Percentiles rank a stretch among this genome's conserved stretches.
Evolutionary conservation across 2,113 vertebrate species (phyloP).

Genomic region (Hydropotes inermis): DNA sequence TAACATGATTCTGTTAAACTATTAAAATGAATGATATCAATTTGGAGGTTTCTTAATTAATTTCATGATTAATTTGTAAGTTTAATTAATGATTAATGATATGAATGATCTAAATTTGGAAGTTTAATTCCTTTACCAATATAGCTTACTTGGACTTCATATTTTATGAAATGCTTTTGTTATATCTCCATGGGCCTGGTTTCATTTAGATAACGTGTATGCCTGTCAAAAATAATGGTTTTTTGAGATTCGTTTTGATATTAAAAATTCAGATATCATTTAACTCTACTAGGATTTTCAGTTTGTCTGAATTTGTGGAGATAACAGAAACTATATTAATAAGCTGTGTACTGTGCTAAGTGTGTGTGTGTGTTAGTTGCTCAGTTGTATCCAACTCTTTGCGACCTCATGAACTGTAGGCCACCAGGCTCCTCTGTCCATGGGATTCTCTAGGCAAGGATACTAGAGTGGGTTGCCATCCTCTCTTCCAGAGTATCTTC

Average conservation of each 20-base stretch:
- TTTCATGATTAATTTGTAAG: neutral
- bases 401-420: neutral
- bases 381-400: neutral
- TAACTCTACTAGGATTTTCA: conserved; percentile 16
- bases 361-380: neutral
- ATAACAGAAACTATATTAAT: conserved; percentile 11
- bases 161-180: conserved; percentile 8
- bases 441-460: neutral
- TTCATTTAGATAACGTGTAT: neutral
- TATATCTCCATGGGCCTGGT: neutral
- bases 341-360: neutral
- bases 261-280: neutral
- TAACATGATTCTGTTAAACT: neutral
- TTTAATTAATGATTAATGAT: neutral
- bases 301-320: neutral
- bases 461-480: neutral
- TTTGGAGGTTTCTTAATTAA: neutral
- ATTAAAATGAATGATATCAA: neutral
- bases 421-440: neutral
- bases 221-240: neutral
- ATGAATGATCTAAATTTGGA: neutral
- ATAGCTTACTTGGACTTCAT: neutral
- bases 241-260: neutral
- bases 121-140: conserved; percentile 9
- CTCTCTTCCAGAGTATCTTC: neutral